Conservation (phyloP, 2,797 vertebrate genomes). For the Apodemus agrarius region DNA sequence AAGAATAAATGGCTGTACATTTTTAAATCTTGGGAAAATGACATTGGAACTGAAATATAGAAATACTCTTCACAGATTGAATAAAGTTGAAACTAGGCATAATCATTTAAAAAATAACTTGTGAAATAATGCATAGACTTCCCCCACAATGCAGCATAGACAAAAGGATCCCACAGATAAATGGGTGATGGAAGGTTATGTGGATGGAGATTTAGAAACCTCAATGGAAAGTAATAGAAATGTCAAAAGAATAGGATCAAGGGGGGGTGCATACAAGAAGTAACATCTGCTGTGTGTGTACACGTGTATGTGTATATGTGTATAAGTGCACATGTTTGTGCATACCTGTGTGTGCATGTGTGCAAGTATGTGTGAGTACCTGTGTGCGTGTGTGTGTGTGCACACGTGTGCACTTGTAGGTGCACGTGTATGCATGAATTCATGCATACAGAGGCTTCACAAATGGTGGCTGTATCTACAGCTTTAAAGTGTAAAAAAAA, state of each 20-base stretch:
- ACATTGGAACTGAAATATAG: not conserved
- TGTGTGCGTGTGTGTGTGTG: not conserved
- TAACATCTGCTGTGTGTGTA: not conserved
- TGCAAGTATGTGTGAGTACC: not conserved
- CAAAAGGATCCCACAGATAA: not conserved
- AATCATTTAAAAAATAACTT: not conserved
- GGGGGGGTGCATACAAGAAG: not conserved
- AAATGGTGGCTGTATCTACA: not conserved
- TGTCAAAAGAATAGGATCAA: not conserved
- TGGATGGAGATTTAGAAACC: not conserved
- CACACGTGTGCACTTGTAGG: too few relatives aligned
- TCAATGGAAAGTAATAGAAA: not conserved
- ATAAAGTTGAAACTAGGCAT: not conserved
- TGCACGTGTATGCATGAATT: not conserved
- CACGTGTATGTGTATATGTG: not conserved
- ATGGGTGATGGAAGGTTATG: not conserved
- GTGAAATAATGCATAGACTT: not conserved
- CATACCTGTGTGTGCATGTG: not conserved
- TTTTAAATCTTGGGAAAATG: not conserved
- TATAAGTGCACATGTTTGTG: accelerated
- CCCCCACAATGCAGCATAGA: not conserved
- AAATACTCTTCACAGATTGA: not conserved
- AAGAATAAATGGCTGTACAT: not conserved
- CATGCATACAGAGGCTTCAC: not conserved
- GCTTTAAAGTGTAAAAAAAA: too few relatives aligned